Conservation (phyloP, 1,140 invertebrate genomes). For the Drosophila bocqueti region DNA sequence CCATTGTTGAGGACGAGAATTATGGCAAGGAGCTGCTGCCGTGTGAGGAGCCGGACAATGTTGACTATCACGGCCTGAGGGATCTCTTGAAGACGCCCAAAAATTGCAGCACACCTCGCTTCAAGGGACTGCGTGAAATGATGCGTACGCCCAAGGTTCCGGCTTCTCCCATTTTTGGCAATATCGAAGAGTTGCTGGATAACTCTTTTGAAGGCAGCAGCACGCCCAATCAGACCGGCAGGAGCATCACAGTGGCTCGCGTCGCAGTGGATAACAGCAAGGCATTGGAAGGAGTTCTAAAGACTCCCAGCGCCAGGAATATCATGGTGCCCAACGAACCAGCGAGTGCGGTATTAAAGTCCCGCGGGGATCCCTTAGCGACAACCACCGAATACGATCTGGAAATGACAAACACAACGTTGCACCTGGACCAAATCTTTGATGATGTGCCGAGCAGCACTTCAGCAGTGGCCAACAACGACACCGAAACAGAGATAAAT, state of each 20-base stretch:
- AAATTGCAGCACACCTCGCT: conserved; percentile 70
- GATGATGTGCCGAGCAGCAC: conserved; percentile 58
- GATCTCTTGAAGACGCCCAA: conserved; percentile 69
- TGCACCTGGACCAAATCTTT: conserved; percentile 69
- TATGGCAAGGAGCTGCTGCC: conserved; percentile 63
- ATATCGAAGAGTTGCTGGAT: conserved; percentile 68
- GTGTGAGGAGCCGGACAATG: conserved; percentile 42
- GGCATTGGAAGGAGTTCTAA: conserved; percentile 55
- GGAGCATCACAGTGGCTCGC: conserved; percentile 3
- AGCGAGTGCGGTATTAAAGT: conserved; percentile 63
- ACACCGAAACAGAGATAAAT: conserved; percentile 61
- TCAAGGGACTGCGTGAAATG: conserved; percentile 65
- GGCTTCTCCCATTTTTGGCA: conserved; percentile 60
- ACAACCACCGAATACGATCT: conserved; percentile 71
- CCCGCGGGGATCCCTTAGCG: conserved; percentile 12
- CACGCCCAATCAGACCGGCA: conserved; percentile 1
- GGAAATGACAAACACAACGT: conserved; percentile 47
- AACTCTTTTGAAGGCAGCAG: conserved; percentile 4
- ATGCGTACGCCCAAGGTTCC: conserved; percentile 61
- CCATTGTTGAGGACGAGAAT: conserved; percentile 48
- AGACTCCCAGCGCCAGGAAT: conserved; percentile 71
- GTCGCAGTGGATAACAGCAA: conserved; percentile 7
- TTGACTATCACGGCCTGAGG: conserved; percentile 62
- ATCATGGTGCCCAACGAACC: conserved; percentile 77
- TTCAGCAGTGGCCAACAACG: conserved; percentile 37